phyloP scores from a whole-genome alignment of 2,113 vertebrate genomes.

The Phocoena sinus region DNA sequence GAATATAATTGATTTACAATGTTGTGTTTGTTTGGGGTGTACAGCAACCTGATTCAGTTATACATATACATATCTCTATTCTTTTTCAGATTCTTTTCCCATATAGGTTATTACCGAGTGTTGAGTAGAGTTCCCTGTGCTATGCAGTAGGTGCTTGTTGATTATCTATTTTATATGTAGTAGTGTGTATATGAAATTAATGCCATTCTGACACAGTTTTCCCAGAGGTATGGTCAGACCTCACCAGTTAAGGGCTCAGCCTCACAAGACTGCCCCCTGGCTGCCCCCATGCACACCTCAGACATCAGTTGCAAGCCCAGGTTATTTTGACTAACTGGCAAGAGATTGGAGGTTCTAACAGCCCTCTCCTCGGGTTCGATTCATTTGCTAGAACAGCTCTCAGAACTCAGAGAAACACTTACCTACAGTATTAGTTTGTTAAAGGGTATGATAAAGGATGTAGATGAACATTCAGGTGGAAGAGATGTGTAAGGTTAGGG shows the following conservation, averaged over 20 bases:
- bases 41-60: background rate
- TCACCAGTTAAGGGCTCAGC: background rate
- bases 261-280: background rate
- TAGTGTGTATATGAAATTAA: background rate
- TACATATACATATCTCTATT: background rate
- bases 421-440: background rate
- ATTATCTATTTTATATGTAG: background rate
- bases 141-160: background rate
- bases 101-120: background rate
- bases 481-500: too few species aligned
- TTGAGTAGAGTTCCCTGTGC: background rate
- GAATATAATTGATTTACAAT: background rate
- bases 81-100: background rate
- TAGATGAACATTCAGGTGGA: background rate
- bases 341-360: background rate
- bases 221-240: background rate
- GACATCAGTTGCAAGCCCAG: background rate
- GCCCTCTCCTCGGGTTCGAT: fast-evolving
- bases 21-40: background rate
- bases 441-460: background rate
- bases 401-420: background rate
- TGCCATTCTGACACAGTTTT: background rate
- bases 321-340: background rate
- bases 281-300: background rate
- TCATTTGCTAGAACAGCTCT: background rate